Base-by-base conservation (phyloP, 2,797 vertebrate species). In the Gadopsis bispinosus region DNA sequence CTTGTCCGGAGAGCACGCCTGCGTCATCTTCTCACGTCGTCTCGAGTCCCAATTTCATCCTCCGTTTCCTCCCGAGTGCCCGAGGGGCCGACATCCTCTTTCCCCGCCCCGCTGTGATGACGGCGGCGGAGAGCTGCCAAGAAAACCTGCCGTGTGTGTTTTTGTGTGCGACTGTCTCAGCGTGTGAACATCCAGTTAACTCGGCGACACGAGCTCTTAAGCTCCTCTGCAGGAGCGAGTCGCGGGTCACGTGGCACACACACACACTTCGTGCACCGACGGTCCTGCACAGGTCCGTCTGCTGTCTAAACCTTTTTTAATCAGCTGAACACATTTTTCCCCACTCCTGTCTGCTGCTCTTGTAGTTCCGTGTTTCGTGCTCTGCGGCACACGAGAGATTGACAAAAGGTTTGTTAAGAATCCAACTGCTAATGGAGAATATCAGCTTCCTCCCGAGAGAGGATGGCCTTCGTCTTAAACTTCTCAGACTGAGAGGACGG, bases 131-230 rank as follows among this genome's bases (percentile, higher is more conserved):
- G 7, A 60, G 70, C 82, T 87, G 83, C 83, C 84, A 80, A 65
- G 79, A 75, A 75, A 81, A 87, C 70, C 82, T 85, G 84, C 48
- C 16, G 5, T 53, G 35, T 72, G 43, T 60, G 77, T 84, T 41
- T 85, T 84, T 83, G 82, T 69, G 60, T 2, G 74, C 3, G 74
- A 77, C 29, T 81, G 77, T 77, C 60, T 81, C 51, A 17, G 66
- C 41, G 55, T 87, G 87, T 88, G 86, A 73, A 84, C 83, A 88
- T 90, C 88, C 85, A 75, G 79, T 90, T 89, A 86, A 88, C 83
- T 75, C 51, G 0, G 33, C 26, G 81, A 88, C 67, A 73, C 50
- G 13, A 80, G 73, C 80, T 77, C 77, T 87, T 91, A 89, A 92
- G 80, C 80, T 37, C 26, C 47, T 56, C 88, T 78, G 81, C 71